Conservation (phyloP, 2,888 invertebrate genomes). For the Ceriagrion tenellum region DNA sequence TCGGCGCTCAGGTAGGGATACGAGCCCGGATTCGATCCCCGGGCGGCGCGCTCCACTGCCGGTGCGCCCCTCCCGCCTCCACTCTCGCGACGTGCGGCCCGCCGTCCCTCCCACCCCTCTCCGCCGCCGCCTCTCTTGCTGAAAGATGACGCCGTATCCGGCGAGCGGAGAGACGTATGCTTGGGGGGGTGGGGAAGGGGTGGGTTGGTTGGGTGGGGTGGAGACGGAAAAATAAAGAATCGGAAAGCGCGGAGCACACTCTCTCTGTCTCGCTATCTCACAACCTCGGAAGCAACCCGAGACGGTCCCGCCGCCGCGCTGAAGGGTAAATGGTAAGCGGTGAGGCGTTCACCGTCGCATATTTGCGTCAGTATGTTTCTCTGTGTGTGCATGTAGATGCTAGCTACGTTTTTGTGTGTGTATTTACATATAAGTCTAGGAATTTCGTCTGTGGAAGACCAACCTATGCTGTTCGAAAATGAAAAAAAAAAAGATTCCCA, state of each 20-base stretch:
- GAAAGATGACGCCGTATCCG: not conserved
- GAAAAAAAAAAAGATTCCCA: too few species aligned
- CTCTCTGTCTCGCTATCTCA: not conserved
- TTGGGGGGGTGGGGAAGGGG: too few species aligned
- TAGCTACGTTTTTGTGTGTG: too few species aligned
- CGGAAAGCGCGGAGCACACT: not conserved
- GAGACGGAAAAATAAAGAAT: not conserved
- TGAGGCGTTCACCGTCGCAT: not conserved
- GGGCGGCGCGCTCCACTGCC: not conserved
- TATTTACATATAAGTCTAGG: too few species aligned
- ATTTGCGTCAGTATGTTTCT: too few species aligned
- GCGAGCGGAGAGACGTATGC: too few species aligned
- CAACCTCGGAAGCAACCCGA: not conserved
- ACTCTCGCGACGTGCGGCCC: not conserved
- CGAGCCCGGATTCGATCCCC: not conserved
- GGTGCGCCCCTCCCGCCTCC: too few species aligned
- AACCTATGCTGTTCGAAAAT: too few species aligned
- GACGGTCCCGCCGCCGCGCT: not conserved
- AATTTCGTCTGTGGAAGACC: too few species aligned
- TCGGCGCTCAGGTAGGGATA: not conserved
- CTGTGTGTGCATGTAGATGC: too few species aligned
- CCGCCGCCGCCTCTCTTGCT: not conserved
- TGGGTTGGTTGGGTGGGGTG: not conserved
- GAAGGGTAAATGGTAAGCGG: not conserved
- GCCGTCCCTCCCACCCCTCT: not conserved